Evolutionary conservation across 2,888 invertebrate genomes (phyloP), one percentile per base, ranked within the genome.

Genomic region (Zaprionus lineosus): DNA sequence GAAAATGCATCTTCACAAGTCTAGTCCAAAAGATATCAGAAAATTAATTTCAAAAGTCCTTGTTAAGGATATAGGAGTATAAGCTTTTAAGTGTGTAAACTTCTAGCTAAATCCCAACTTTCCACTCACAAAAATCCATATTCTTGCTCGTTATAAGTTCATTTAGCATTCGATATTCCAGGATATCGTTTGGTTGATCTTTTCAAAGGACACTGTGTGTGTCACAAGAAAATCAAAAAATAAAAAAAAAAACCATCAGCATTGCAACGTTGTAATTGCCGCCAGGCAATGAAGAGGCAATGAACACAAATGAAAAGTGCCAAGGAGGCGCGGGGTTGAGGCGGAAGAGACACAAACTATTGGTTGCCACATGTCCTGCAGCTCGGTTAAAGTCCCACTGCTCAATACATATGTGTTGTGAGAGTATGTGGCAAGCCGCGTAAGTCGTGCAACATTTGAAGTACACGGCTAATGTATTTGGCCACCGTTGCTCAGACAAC

Each of bases 231-330:
- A 61, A 21, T 40, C 37, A 40, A 72, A 65, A 74, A 43, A 6
- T 1, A 61, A 58, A 63, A 73, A 56, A 12, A n/a, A 1, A 5
- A 1, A 8, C 58, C 74, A 75, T 76, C 73, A 84, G 75, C 79
- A 66, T 71, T 79, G 84, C 84, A 86, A 79, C 74, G 70, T 74
- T 82, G 83, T 81, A 81, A 81, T 79, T 74, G 74, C 79, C 74
- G 74, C 59, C 67, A 66, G 62, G 65, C 74, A 76, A 67, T 69
- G 61, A 63, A 63, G 60, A 62, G 63, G 28, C 61, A 47, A 41
- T 40, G 41, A 43, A 41, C 33, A 44, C 16, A 48, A 14, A 14
- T 21, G 11, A 28, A 36, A 34, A 36, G n/a, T 24, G 26, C 19
- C 3, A 11, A 37, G 8, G 31, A 29, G 16, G n/a, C n/a, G n/a